These are phyloP conservation scores for Prunella strophiata DNA, from an alignment of 2,797 vertebrate species.

Conservation along the genomic window DNA sequence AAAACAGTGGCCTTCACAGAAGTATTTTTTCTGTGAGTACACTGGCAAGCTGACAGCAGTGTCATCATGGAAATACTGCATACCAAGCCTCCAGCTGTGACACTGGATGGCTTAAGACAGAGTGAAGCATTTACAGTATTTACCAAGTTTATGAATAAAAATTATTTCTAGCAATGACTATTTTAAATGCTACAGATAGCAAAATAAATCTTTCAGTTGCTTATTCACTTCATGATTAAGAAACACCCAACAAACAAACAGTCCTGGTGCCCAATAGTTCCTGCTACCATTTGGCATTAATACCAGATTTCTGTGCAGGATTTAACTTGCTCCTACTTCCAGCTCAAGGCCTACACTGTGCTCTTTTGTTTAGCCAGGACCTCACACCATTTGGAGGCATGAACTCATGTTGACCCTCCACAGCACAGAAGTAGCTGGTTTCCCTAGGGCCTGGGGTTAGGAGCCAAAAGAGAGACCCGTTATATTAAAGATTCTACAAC, in stretches of 20 bases:
- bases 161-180: background rate
- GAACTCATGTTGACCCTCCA: background rate
- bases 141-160: background rate
- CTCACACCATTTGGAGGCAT: background rate
- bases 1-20: background rate
- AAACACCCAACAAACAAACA: background rate
- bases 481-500: background rate
- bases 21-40: background rate
- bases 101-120: background rate
- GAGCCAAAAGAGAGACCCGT: background rate
- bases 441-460: background rate
- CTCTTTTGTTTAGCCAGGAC: conserved; percentile 14
- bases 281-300: background rate
- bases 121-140: background rate
- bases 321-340: background rate
- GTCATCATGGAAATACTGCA: background rate
- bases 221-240: background rate
- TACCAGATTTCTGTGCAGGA: background rate
- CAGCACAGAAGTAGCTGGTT: background rate
- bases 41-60: background rate
- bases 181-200: background rate
- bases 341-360: background rate
- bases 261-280: background rate
- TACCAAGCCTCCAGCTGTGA: background rate
- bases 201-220: background rate